phyloP scores from a whole-genome alignment of 1,140 invertebrate species.

The Orius laevigatus region DNA sequence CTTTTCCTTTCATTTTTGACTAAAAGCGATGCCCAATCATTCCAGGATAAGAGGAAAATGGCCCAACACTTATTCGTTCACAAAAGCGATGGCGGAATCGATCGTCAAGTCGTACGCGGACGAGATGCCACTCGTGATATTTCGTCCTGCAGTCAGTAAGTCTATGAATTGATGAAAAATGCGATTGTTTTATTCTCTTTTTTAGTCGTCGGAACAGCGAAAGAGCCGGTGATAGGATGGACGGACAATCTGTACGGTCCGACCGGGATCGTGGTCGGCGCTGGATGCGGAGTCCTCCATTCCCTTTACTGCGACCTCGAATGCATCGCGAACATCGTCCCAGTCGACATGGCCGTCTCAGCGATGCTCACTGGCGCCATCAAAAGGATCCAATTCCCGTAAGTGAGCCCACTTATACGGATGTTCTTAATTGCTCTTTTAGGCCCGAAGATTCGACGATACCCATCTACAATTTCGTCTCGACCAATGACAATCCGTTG shows the following conservation, averaged over 20 bases:
- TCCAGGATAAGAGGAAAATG: conserved; percentile 39
- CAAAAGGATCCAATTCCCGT: conserved; percentile 20
- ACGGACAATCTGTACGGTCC: conserved; percentile 76
- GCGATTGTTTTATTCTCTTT: conserved; percentile 2
- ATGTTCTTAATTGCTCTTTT: not conserved
- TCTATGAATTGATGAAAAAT: conserved; percentile 11
- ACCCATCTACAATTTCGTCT: conserved; percentile 38
- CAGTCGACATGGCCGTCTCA: conserved; percentile 75
- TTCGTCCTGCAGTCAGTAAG: conserved; percentile 55
- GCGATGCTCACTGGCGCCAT: conserved; percentile 55
- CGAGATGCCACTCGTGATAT: conserved; percentile 53
- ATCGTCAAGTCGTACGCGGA: conserved; percentile 42
- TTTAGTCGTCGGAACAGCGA: conserved; percentile 65
- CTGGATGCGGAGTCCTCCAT: conserved; percentile 46
- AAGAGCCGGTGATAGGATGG: conserved; percentile 60
- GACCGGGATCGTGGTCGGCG: conserved; percentile 40
- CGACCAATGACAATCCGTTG: conserved; percentile 36
- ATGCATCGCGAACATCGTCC: conserved; percentile 60
- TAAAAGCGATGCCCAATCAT: not conserved
- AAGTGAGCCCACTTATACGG: not conserved
- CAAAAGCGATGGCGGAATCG: conserved; percentile 66
- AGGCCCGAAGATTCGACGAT: conserved; percentile 12
- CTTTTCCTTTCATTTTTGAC: conserved; percentile 2
- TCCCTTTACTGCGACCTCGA: conserved; percentile 32
- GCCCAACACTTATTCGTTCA: conserved; percentile 74